phyloP scores from a whole-genome alignment of 2,113 vertebrate species.

The Thymallus thymallus region DNA sequence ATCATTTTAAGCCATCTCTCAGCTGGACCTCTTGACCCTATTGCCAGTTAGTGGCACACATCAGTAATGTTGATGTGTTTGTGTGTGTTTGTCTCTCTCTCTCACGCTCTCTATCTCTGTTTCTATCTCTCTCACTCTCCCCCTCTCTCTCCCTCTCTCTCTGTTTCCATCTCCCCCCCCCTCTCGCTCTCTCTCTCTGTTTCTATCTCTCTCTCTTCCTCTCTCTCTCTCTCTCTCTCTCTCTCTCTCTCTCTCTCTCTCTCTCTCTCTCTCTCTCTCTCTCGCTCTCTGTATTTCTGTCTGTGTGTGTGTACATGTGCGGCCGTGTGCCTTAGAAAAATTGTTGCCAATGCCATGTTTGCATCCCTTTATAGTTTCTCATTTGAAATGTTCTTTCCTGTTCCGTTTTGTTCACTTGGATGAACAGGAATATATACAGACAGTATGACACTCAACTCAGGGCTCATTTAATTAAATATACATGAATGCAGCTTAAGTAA shows the following conservation, averaged over 20 bases:
- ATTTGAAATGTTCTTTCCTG: background rate
- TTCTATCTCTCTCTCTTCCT: too few relatives aligned
- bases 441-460: background rate
- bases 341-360: background rate
- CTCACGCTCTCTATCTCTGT: too few relatives aligned
- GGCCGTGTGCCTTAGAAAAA: background rate
- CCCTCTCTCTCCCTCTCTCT: too few relatives aligned
- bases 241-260: too few relatives aligned
- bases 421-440: background rate
- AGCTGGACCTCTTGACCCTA: constrained; percentile 44
- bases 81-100: background rate
- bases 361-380: background rate
- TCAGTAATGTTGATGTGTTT: constrained; percentile 25
- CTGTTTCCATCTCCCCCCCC: too few relatives aligned
- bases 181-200: too few relatives aligned
- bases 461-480: background rate
- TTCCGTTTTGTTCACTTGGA: background rate
- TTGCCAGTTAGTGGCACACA: constrained; percentile 22
- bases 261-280: too few relatives aligned
- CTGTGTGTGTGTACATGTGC: too few relatives aligned
- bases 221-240: background rate
- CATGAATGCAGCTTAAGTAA: background rate
- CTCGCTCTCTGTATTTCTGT: too few relatives aligned
- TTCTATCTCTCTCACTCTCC: too few relatives aligned
- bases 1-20: constrained; percentile 50